Evolutionary conservation across 2,888 invertebrate species (phyloP).

Genomic region (Vesta saturnalis): DNA sequence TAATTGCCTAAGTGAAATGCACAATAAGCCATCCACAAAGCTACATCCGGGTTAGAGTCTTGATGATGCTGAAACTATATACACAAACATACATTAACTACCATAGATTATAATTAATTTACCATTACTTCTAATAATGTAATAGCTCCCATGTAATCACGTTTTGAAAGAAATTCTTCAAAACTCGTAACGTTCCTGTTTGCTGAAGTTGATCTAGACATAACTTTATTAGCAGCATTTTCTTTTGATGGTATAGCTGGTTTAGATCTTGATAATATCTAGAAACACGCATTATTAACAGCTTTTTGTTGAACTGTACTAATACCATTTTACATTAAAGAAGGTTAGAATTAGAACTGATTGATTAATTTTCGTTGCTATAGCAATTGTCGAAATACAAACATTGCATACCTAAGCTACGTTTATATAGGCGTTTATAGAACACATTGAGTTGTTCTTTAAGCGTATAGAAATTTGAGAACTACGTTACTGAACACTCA

Average conservation of each 20-base stretch:
- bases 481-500: no score
- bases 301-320: background rate
- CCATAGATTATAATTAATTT: slow-evolving; percentile 21
- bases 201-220: slow-evolving; percentile 36
- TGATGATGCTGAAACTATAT: slow-evolving; percentile 67
- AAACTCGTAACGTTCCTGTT: slow-evolving; percentile 76
- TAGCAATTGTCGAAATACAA: background rate
- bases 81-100: background rate
- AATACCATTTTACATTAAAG: background rate
- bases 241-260: slow-evolving; percentile 70
- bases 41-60: slow-evolving; percentile 65
- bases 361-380: background rate
- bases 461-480: no score
- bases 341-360: background rate
- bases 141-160: slow-evolving; percentile 95
- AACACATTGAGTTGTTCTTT: background rate
- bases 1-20: slow-evolving; percentile 97
- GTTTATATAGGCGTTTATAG: background rate
- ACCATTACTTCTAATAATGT: slow-evolving; percentile 87
- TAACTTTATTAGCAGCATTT: slow-evolving; percentile 53
- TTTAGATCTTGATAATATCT: slow-evolving; percentile 87
- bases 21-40: slow-evolving; percentile 94
- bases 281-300: slow-evolving; percentile 40
- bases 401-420: background rate
- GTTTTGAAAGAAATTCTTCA: slow-evolving; percentile 86